phyloP scores from a whole-genome alignment of 2,888 invertebrate species.

The Mythimna vitellina region DNA sequence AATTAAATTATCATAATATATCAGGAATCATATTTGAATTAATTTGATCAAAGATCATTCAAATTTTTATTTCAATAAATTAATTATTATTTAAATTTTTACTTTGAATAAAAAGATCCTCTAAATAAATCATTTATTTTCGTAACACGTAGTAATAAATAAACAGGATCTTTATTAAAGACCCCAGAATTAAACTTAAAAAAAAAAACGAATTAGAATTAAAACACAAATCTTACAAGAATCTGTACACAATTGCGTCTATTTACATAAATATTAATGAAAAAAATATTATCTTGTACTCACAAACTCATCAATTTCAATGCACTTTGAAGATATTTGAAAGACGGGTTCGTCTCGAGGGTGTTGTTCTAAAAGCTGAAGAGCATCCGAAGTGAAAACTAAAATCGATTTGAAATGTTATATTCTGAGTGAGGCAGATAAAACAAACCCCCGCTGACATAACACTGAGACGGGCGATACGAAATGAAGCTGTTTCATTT shows the following conservation, averaged over 20 bases:
- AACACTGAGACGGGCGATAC: slow-evolving; percentile 39
- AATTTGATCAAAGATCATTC: no score
- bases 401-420: slow-evolving; percentile 56
- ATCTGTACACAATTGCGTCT: slow-evolving; percentile 13
- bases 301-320: slow-evolving; percentile 47
- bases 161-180: neutral
- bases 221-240: neutral
- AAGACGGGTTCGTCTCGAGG: slow-evolving; percentile 52
- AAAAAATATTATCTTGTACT: slow-evolving; percentile 35
- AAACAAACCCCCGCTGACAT: slow-evolving; percentile 46
- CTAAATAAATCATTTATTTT: neutral
- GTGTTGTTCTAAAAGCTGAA: slow-evolving; percentile 55
- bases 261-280: neutral
- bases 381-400: slow-evolving; percentile 55
- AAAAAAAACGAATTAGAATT: neutral
- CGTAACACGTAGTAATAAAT: neutral
- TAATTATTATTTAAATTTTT: no score
- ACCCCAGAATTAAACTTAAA: neutral
- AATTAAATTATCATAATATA: no score
- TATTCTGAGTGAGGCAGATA: slow-evolving; percentile 51
- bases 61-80: no score
- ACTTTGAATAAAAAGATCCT: no score
- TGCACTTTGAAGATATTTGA: slow-evolving; percentile 48
- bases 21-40: no score
- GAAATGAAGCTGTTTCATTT: slow-evolving; percentile 49